These are phyloP conservation scores for Trochalopteron elliotii DNA, from an alignment of 2,113 vertebrate species.

Conservation along the genomic window DNA sequence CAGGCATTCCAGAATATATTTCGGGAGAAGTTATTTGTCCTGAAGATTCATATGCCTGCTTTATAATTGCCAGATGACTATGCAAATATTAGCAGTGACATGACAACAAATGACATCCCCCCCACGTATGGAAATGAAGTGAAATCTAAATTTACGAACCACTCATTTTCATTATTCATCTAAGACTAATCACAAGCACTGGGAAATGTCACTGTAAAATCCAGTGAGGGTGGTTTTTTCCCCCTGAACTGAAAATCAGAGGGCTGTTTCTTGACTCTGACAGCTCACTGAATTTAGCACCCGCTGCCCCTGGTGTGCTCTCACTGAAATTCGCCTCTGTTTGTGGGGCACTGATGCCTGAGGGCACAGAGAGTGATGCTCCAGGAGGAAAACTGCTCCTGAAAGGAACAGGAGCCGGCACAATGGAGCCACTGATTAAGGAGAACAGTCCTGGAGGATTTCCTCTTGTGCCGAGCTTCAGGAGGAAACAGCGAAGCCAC, in stretches of 20 bases:
- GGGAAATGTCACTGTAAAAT: conserved; percentile 25
- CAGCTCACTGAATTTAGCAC: not conserved
- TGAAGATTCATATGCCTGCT: not conserved
- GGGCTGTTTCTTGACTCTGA: not conserved
- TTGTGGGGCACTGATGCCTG: not conserved
- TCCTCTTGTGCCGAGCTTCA: conserved; percentile 33
- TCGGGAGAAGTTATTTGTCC: not conserved
- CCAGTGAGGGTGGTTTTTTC: not conserved
- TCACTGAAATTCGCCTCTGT: not conserved
- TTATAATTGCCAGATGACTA: conserved; percentile 28
- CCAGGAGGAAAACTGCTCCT: not conserved
- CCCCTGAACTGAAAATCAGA: not conserved
- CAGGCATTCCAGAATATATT: not conserved
- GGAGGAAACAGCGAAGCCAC: conserved; percentile 36
- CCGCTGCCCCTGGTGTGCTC: not conserved
- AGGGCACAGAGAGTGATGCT: not conserved
- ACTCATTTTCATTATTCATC: conserved; percentile 38
- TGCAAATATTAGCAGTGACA: conserved; percentile 39
- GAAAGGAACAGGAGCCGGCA: conserved; percentile 1
- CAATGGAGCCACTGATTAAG: conserved; percentile 46
- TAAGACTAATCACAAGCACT: not conserved
- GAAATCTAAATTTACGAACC: not conserved
- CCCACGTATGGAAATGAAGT: not conserved
- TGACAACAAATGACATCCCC: conserved; percentile 22
- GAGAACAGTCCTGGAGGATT: conserved; percentile 57